These are phyloP conservation scores for Syndactyla subalaris DNA, from an alignment of 2,797 vertebrate genomes.

Conservation along the genomic window DNA sequence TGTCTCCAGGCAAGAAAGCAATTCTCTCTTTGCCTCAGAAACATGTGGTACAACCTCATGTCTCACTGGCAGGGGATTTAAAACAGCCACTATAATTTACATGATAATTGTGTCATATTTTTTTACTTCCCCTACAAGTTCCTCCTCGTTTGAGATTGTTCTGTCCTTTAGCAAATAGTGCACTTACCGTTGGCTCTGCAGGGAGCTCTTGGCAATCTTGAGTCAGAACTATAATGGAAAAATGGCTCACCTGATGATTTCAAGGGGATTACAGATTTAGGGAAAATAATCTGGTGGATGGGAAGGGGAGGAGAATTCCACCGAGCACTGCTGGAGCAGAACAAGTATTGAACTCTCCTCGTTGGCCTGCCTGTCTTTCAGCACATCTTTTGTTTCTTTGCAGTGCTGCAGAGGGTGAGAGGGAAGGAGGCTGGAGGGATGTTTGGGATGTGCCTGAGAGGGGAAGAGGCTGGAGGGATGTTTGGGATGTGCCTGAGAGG, in stretches of 20 bases:
- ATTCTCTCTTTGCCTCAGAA: slow-evolving; percentile 43
- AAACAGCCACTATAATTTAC: slow-evolving; percentile 54
- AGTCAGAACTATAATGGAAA: slow-evolving; percentile 38
- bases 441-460: too few relatives aligned
- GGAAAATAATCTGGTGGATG: slow-evolving; percentile 18
- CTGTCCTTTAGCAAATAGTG: slow-evolving; percentile 32
- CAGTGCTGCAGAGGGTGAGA: background rate
- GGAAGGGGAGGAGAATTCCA: background rate
- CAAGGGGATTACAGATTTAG: slow-evolving; percentile 43
- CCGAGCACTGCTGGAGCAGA: background rate
- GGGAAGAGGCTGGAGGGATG: too few relatives aligned
- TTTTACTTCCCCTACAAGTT: slow-evolving; percentile 26
- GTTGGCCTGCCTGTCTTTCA: background rate
- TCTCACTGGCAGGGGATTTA: slow-evolving; percentile 55
- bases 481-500: too few relatives aligned
- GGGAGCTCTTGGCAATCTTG: slow-evolving; percentile 14
- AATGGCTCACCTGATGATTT: slow-evolving; percentile 49
- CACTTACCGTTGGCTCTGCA: slow-evolving; percentile 30
- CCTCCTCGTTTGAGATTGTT: slow-evolving; percentile 18
- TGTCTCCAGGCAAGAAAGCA: slow-evolving; percentile 50
- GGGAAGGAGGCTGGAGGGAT: too few relatives aligned
- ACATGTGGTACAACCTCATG: slow-evolving; percentile 27
- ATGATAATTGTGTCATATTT: slow-evolving; percentile 49
- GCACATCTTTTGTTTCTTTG: background rate
- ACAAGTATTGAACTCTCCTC: background rate